These are phyloP conservation scores for Perca schrenkii DNA, from an alignment of 2,113 vertebrate species.

Conservation along the genomic window DNA sequence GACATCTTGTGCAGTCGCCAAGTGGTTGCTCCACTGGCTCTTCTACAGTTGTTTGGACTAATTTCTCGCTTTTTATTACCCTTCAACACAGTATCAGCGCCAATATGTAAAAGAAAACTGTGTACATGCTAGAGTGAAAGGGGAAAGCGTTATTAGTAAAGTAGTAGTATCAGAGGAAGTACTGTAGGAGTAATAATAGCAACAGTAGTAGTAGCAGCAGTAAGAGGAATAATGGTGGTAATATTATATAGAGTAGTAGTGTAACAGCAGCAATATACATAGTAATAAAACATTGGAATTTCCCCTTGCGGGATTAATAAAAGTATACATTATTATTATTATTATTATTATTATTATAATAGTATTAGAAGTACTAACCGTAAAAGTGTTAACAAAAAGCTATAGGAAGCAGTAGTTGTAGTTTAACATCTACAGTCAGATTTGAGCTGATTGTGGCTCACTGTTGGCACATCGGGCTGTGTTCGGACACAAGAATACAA, in stretches of 20 bases:
- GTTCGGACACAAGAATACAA: background rate
- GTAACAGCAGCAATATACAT: background rate
- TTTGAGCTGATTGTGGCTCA: background rate
- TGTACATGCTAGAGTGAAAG: background rate
- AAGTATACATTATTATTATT: no score
- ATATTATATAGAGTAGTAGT: background rate
- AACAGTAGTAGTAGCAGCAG: background rate
- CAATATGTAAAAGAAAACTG: slow-evolving; percentile 13
- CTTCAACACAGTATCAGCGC: slow-evolving; percentile 2
- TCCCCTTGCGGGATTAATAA: no score
- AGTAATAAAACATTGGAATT: no score
- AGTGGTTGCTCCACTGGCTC: background rate
- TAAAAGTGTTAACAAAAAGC: background rate
- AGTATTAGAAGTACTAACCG: background rate
- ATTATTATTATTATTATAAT: no score
- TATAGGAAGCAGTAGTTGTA: background rate
- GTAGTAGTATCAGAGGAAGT: background rate
- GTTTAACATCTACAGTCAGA: background rate
- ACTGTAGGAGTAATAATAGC: background rate
- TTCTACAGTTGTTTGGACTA: background rate
- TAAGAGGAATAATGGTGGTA: no score
- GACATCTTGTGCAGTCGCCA: background rate
- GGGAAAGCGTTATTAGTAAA: background rate
- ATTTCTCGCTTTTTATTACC: slow-evolving; percentile 18
- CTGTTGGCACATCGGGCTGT: background rate